phyloP scores from a whole-genome alignment of 2,888 invertebrate genomes.

The Caenorhabditis wallacei region DNA sequence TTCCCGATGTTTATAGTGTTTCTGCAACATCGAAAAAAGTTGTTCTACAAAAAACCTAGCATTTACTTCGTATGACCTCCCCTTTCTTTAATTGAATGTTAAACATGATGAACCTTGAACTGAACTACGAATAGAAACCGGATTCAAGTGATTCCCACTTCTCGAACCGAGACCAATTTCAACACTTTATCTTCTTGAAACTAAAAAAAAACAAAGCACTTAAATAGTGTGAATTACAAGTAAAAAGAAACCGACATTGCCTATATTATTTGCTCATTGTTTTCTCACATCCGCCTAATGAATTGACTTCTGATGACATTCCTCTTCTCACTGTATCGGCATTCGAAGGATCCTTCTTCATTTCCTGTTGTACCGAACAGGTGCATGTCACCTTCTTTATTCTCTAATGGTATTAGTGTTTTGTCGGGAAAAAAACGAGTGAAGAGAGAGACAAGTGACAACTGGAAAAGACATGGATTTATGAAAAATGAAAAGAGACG shows the following conservation, averaged over 20 bases:
- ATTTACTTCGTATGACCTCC: neutral
- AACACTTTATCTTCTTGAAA: neutral
- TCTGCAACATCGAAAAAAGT: too few species aligned
- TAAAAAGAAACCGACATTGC: slow-evolving; percentile 7
- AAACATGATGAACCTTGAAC: slow-evolving; percentile 50
- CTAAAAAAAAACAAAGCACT: slow-evolving; percentile 21
- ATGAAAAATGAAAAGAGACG: slow-evolving; percentile 42
- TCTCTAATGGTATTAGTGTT: slow-evolving; percentile 51
- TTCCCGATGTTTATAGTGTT: too few species aligned
- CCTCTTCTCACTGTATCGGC: slow-evolving; percentile 15
- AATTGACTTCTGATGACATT: neutral
- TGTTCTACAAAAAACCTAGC: too few species aligned
- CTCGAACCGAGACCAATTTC: slow-evolving; percentile 5
- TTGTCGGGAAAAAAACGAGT: slow-evolving; percentile 32
- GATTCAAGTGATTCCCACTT: slow-evolving; percentile 13
- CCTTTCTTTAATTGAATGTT: slow-evolving; percentile 1
- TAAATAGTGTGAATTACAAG: slow-evolving; percentile 17
- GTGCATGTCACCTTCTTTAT: slow-evolving; percentile 31
- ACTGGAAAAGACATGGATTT: slow-evolving; percentile 14
- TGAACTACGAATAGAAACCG: slow-evolving; percentile 30
- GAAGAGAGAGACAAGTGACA: slow-evolving; percentile 17
- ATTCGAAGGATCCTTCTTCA: slow-evolving; percentile 1
- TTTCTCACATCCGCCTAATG: slow-evolving; percentile 44
- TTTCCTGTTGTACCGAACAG: slow-evolving; percentile 43
- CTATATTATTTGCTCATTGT: slow-evolving; percentile 24